Conservation (phyloP, 2,888 invertebrate genomes). For the Orchestes rusci region DNA sequence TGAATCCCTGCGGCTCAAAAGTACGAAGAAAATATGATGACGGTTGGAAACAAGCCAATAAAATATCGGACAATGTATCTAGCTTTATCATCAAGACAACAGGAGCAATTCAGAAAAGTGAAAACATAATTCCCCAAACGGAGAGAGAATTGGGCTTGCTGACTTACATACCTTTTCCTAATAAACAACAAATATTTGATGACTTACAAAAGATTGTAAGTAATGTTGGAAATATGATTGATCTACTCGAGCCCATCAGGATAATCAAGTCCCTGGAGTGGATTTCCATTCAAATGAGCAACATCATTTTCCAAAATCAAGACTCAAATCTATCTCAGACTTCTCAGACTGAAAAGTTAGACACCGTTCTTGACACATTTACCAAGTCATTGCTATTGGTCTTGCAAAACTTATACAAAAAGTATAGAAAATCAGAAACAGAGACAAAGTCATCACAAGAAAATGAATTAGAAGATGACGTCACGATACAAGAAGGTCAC, state of each 20-base stretch:
- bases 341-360: neutral
- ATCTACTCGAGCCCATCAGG: slow-evolving; percentile 30
- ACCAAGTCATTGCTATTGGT: slow-evolving; percentile 26
- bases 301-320: neutral
- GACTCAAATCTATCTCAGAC: neutral
- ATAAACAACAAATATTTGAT: slow-evolving; percentile 21
- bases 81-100: slow-evolving; percentile 28
- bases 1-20: slow-evolving; percentile 29
- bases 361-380: slow-evolving; percentile 19
- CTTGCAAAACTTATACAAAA: slow-evolving; percentile 32
- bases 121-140: slow-evolving; percentile 27
- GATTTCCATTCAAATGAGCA: slow-evolving; percentile 18
- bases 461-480: slow-evolving; percentile 38
- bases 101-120: slow-evolving; percentile 29
- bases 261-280: slow-evolving; percentile 31
- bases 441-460: slow-evolving; percentile 11
- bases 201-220: slow-evolving; percentile 31
- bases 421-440: slow-evolving; percentile 21
- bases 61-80: slow-evolving; percentile 27
- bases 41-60: slow-evolving; percentile 32
- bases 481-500: slow-evolving; percentile 55
- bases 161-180: slow-evolving; percentile 30
- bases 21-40: slow-evolving; percentile 35
- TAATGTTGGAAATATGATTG: slow-evolving; percentile 26
- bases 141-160: slow-evolving; percentile 31